Evolutionary conservation across 2,113 vertebrate genomes (phyloP), one percentile per base, ranked within the genome.

Genomic region (Eudyptes chrysolophus): DNA sequence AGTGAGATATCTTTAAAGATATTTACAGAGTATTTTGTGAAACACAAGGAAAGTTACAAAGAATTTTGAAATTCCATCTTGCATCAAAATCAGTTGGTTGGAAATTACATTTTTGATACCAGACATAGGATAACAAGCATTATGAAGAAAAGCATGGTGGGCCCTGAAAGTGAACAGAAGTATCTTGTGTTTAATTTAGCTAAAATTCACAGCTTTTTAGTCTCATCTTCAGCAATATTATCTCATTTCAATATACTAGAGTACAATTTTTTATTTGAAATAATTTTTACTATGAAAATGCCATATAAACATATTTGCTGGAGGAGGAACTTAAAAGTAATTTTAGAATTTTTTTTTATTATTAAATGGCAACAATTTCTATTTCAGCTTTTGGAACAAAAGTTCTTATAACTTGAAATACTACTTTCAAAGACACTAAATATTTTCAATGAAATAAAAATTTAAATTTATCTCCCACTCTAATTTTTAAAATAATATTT

Each of bases 391-490:
- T 49, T 71, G 46, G 9, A 16, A 44, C 3, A 46, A 16, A 82
- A 61, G 1, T 16, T 2, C 20, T 58, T 79, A 48, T 11, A 55
- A 40, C 8, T 48, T 83, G 24, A 30, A 79, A 79, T 58, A 11
- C 3, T 54, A 11, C 7, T 52, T 75, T 75, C 15, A 87, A 89
- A 46, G 10, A n/a, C 2, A 44, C 1, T 61, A 57, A 52, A 40
- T 70, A 44, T 57, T 81, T 70, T 3, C 44, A 70, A 57, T 27
- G 0, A 69, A 89, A 74, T 38, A n/a, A 84, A 84, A 51, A 9
- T 9, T 36, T 29, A 1, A n/a, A 5, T n/a, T 69, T 1, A 1
- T 71, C 22, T 60, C 9, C 15, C 7, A 51, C 3, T 1, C 3
- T 6, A 72, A 24, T 44, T 77, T 61, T 36, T 2, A 49, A 90